Conservation (phyloP, 2,113 vertebrate species). For the Pelecanus crispus region DNA sequence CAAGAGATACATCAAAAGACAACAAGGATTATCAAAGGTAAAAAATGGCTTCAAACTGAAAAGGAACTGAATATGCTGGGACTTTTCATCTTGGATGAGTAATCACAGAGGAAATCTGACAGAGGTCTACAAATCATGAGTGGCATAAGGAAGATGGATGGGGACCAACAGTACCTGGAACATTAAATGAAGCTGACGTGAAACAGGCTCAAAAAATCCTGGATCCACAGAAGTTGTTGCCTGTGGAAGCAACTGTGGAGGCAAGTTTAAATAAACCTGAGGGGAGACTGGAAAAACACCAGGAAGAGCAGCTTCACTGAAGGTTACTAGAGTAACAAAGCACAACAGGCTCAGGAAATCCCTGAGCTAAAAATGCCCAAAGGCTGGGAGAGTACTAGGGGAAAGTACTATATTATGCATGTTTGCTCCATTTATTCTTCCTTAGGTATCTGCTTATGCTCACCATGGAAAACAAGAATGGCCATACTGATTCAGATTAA, state of each 20-base stretch:
- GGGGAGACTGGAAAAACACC: neutral
- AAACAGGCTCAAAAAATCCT: neutral
- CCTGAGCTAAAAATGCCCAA: neutral
- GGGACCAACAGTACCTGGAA: neutral
- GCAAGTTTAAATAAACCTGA: neutral
- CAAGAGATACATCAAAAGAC: neutral
- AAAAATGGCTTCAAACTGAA: neutral
- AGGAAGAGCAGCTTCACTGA: neutral
- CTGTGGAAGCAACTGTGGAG: neutral
- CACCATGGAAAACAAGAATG: neutral
- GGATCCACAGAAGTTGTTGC: neutral
- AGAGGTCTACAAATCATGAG: neutral
- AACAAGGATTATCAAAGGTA: neutral
- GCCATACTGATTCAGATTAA: neutral
- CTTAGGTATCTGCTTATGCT: neutral
- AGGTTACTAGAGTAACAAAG: neutral
- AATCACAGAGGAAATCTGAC: neutral
- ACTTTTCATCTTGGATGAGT: neutral
- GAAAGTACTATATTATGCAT: neutral
- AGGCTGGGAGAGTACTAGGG: neutral
- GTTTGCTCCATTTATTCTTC: neutral
- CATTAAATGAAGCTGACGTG: neutral
- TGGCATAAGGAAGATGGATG: neutral
- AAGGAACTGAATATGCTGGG: neutral
- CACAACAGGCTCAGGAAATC: neutral